Base-by-base conservation (phyloP, 2,888 invertebrate species). In the Branchellion lobata region DNA sequence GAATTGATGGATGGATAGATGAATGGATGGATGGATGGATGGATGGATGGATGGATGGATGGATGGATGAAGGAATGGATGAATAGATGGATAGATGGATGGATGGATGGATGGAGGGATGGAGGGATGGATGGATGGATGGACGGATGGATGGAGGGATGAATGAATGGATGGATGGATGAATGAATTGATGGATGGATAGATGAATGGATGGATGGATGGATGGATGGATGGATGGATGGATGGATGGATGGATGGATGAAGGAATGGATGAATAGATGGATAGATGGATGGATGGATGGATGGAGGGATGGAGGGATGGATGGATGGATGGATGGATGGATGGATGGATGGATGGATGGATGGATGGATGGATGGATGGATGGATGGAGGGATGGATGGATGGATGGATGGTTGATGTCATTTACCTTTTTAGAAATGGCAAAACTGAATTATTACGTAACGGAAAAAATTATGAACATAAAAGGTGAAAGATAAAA, bases 141-240 rank as follows among this genome's bases (percentile, higher is more conserved):
- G 5, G 8, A 71, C 5, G 8, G 27, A 29, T 71, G 24, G 3
- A 71, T 71, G 24, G 27, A 71, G 8, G 8, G 8, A 71, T 71
- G 8, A 3, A 71, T 71, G 24, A 8, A 71, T 71, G 24, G 27
- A 71, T 71, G 24, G 27, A 71, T 27, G 11, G 8, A 71, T 71
- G 24, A 21, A 71, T 71, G 24, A 8, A 71, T 71, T 8, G 24
- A n/a, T 57, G 61, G 61, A 57, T 24, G 21, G 24, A 57, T 57
- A 57, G 21, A 40, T 18, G n/a, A 24, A n/a, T 57, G 61, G 61
- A 57, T 57, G 21, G 61, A 57, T 40, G 40, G 29, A 27, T 71
- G 33, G 3, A 71, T 71, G 24, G 27, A 71, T 71, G 24, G 27
- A 71, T 71, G 24, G 27, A 71, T 71, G 24, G 8, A 71, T 71